Evolutionary conservation across 1,140 invertebrate species (phyloP), one percentile per base, ranked within the genome.

Genomic region (Globodera ellingtonae): DNA sequence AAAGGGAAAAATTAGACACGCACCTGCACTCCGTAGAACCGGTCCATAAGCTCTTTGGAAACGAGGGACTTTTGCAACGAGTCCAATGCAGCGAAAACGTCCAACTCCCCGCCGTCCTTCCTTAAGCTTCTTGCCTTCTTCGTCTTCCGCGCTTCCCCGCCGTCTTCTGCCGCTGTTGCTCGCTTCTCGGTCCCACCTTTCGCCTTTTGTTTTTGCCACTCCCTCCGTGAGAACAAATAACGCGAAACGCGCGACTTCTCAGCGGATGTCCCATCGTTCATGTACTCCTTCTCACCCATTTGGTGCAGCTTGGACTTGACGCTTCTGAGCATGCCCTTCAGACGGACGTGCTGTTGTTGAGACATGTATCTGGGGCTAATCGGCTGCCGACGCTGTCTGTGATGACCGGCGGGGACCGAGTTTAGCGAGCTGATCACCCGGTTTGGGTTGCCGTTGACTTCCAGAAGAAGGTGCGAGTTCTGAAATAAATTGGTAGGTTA

Each of bases 401-500:
- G 5, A 44, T 65, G 7, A 21, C 13, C 67, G 13, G 2, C 46
- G 35, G 35, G 67, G 24, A 18, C 8, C 10, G 46, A 9, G 9
- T 70, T 18, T 1, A 70, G 67, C 13, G 67, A 70, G 35, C 35
- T 70, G 67, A 35, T 6, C 21, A 44, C 66, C 21, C 24, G 10
- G 10, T 70, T 35, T 7, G 67, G 24, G 67, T 47, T 21, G 8
- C n/a, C 18, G 18, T 35, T 18, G 24, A 9, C 15, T 5, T 3
- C n/a, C 67, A 70, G 67, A 44, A 70, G 9, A 10, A 70, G 8
- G 67, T 70, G 67, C 21, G 67, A 44, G 35, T 47, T 70, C 67
- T 70, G 66, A 9, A n/a, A 18, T 65, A 69, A 69, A 69, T 6
- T 5, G 35, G 66, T 10, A 70, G 35, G 13, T 0, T 35, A 70